A percentile compares a stretch with the other conserved stretches of the same genome.
These are phyloP conservation scores for Molossus molossus DNA, from an alignment of 2,797 vertebrate genomes.

Conservation along the genomic window DNA sequence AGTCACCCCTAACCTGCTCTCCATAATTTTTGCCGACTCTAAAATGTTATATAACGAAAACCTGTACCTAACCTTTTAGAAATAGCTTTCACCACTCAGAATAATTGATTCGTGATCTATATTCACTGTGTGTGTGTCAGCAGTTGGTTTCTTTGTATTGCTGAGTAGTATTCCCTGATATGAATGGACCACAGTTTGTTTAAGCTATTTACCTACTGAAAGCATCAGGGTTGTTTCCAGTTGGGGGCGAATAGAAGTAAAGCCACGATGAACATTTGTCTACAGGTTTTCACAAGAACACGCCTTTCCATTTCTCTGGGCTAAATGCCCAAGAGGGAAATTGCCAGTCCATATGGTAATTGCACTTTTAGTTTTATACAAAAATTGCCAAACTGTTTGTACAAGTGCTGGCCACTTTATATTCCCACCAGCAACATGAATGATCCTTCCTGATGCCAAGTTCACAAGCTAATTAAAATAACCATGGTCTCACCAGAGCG, in stretches of 20 bases:
- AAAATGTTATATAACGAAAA: background rate
- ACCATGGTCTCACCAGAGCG: background rate
- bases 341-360: background rate
- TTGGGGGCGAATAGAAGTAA: slow-evolving; percentile 3
- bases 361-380: slow-evolving; percentile 22
- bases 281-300: background rate
- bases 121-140: background rate
- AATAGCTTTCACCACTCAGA: background rate
- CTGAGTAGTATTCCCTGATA: background rate
- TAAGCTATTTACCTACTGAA: background rate
- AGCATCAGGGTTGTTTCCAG: background rate
- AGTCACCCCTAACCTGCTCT: background rate
- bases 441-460: slow-evolving; percentile 1
- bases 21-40: background rate
- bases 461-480: slow-evolving; percentile 51
- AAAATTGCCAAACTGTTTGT: background rate
- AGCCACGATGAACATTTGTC: background rate
- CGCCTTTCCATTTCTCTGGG: slow-evolving; percentile 17
- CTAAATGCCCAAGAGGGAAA: background rate
- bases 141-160: background rate
- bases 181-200: background rate
- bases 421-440: background rate
- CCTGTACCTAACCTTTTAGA: background rate
- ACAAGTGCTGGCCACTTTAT: background rate
- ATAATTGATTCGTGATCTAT: background rate